These are phyloP conservation scores for Samia ricini DNA, from an alignment of 1,140 invertebrate species.

Conservation along the genomic window DNA sequence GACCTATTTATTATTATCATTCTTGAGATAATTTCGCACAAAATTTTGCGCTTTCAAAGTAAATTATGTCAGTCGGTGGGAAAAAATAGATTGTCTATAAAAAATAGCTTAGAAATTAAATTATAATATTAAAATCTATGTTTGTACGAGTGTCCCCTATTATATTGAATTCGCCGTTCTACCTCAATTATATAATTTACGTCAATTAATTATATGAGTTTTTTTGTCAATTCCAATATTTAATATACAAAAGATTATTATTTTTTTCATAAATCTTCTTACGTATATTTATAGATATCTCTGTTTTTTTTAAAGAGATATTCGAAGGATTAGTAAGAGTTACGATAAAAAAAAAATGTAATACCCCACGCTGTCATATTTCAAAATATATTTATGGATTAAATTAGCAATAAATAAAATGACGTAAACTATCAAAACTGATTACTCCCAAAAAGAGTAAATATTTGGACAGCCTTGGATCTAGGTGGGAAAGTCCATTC, in stretches of 20 bases:
- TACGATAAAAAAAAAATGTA: neutral
- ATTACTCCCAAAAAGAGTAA: too few relatives aligned
- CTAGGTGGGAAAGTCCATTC: too few relatives aligned
- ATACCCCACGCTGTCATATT: too few relatives aligned
- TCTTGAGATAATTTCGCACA: neutral
- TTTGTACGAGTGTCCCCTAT: neutral
- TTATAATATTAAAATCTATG: neutral
- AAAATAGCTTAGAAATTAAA: too few relatives aligned
- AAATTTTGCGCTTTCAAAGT: neutral
- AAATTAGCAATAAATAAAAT: too few relatives aligned
- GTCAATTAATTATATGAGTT: constrained; percentile 9
- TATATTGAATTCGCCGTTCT: constrained; percentile 16
- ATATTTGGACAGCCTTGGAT: too few relatives aligned
- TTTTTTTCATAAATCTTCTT: neutral
- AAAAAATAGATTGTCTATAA: too few relatives aligned
- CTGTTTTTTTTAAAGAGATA: neutral
- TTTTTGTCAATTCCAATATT: neutral
- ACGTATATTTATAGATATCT: neutral
- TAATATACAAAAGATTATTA: neutral
- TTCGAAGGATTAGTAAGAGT: neutral
- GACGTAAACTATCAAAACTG: too few relatives aligned
- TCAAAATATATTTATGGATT: too few relatives aligned
- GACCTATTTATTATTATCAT: neutral
- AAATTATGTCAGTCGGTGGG: neutral
- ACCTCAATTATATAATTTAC: constrained; percentile 29